Base-by-base conservation (phyloP, 2,888 invertebrate species). In the Alcis repandata region DNA sequence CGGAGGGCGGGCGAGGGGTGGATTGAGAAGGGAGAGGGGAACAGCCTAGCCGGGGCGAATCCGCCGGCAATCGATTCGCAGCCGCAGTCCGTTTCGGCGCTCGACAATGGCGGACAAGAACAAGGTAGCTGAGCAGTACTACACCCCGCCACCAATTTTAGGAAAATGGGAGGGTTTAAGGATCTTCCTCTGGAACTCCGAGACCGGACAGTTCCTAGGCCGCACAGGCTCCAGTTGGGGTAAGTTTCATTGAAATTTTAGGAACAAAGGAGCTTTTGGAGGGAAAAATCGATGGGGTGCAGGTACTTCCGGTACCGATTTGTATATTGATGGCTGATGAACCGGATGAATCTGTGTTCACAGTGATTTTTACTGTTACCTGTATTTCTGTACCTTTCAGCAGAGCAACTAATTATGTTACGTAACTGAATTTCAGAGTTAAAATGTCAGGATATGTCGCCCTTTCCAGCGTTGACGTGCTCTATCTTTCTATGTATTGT, bases 221-320 rank as follows among this genome's bases (percentile, higher is more conserved):
- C 95, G 98, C 80, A 98, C 98, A 71, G 98, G 97, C 79, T 94
- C 96, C 85, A 98, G 98, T 93, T 99, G 99, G 99, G 98, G 98
- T 98, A 88, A 98, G 98, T 96, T 58, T 69, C 11, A n/a, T 36
- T 59, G 11, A 9, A 48, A 13, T 33, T 51, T 57, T 32, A 43
- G 22, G 48, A 64, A 59, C 53, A 66, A 72, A 60, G 61, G 56
- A 45, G 27, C 45, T 82, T 85, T 87, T 83, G 85, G 86, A 83
- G 89, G 88, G 88, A 88, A 86, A 80, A 67, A 73, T 72, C 71
- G 69, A 73, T 73, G 76, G 66, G 43, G 72, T 68, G 63, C 64
- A 36, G 45, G 53, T 17, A 46, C 41, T 57, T 59, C 54, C 59
- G 48, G 54, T 43, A 13, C 8, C 20, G 7, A n/a, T 4, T 20